Percentiles rank a stretch among this genome's conserved stretches.
phyloP scores from a whole-genome alignment of 2,113 vertebrate genomes.

The Chloropsis hardwickii region DNA sequence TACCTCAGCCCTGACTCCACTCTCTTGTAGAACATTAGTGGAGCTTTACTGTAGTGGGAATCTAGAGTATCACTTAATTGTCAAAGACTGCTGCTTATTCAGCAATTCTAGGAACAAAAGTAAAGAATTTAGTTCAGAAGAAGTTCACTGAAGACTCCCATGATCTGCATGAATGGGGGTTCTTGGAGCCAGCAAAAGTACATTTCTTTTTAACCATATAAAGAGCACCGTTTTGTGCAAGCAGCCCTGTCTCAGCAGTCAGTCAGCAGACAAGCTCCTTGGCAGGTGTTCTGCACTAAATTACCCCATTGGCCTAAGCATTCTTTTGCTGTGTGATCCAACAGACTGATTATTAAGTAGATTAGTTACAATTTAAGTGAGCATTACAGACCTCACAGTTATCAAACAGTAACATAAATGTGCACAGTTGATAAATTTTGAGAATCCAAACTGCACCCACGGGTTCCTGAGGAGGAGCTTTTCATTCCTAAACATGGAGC shows the following conservation, averaged over 20 bases:
- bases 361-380: background rate
- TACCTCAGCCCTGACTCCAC: background rate
- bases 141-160: background rate
- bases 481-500: background rate
- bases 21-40: background rate
- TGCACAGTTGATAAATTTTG: background rate
- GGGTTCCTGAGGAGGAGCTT: background rate
- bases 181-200: background rate
- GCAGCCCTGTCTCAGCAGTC: background rate
- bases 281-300: background rate
- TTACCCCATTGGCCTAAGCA: background rate
- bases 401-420: background rate
- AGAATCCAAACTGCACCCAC: background rate
- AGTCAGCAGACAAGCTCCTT: background rate
- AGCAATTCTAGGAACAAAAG: background rate
- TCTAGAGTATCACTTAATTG: background rate
- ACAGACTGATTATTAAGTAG: background rate
- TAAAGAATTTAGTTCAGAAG: background rate
- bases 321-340: background rate
- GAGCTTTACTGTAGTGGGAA: background rate
- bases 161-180: background rate
- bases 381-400: background rate
- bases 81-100: background rate
- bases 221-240: background rate
- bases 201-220: background rate